These are phyloP conservation scores for Sorex maritimensis DNA, from an alignment of 2,797 vertebrate genomes.

Conservation along the genomic window DNA sequence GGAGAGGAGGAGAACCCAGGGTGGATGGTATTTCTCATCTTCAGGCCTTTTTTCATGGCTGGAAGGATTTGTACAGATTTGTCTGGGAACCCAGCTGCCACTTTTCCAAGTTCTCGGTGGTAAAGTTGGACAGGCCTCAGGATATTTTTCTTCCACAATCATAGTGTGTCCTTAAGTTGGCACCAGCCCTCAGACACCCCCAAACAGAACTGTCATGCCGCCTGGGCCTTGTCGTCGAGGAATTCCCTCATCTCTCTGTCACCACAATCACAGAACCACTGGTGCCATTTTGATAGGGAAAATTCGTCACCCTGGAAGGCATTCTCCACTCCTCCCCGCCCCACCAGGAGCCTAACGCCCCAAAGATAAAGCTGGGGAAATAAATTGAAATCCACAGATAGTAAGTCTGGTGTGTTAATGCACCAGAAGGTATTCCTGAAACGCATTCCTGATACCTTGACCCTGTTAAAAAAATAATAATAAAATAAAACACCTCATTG, in stretches of 20 bases:
- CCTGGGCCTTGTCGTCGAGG: conserved; percentile 12
- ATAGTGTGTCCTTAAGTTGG: not conserved
- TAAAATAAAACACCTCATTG: not conserved
- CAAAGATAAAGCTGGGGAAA: conserved; percentile 52
- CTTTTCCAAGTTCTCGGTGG: conserved; percentile 28
- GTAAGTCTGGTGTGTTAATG: conserved; percentile 49
- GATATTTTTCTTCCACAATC: conserved; percentile 39
- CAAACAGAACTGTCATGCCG: not conserved
- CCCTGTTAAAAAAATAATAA: not conserved
- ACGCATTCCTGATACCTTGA: not conserved
- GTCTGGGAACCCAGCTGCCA: conserved; percentile 33
- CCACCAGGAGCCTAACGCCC: conserved; percentile 47
- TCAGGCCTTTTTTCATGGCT: not conserved
- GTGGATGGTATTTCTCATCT: not conserved
- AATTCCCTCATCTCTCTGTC: conserved; percentile 39
- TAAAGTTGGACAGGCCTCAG: conserved; percentile 4
- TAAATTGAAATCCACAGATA: conserved; percentile 52
- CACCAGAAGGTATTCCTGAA: conserved; percentile 15
- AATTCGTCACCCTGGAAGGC: conserved; percentile 19
- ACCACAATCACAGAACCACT: conserved; percentile 30
- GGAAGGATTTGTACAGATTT: not conserved
- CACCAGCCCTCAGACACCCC: not conserved
- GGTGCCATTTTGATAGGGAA: conserved; percentile 45
- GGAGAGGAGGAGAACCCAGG: not conserved
- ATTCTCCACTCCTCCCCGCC: not conserved